Conservation (phyloP, 1,140 invertebrate species). For the Eumaeus atala region DNA sequence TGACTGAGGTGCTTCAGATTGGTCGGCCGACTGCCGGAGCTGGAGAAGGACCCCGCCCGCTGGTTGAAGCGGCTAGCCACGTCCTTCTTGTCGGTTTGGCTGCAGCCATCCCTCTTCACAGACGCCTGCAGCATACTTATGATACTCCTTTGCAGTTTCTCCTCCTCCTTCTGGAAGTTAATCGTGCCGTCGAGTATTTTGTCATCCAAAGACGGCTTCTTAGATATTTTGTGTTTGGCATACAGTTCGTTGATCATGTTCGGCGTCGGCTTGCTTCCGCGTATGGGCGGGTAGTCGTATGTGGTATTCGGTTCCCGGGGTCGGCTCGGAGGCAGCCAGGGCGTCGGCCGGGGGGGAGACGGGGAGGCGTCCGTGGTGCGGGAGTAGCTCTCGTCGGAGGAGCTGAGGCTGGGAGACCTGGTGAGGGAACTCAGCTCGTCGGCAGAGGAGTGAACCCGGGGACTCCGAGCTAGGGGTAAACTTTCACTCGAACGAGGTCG, state of each 20-base stretch:
- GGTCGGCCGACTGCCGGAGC: slow-evolving; percentile 64
- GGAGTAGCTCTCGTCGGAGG: slow-evolving; percentile 87
- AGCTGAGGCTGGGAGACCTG: slow-evolving; percentile 85
- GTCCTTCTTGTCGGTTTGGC: slow-evolving; percentile 79
- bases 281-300: slow-evolving; percentile 58
- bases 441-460: slow-evolving; percentile 82
- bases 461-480: slow-evolving; percentile 73
- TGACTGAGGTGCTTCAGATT: slow-evolving; percentile 70
- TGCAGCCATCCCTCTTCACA: slow-evolving; percentile 76
- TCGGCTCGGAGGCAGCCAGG: slow-evolving; percentile 76
- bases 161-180: slow-evolving; percentile 68
- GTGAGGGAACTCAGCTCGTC: slow-evolving; percentile 87
- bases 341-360: slow-evolving; percentile 74
- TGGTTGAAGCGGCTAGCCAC: slow-evolving; percentile 52
- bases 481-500: slow-evolving; percentile 80
- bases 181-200: slow-evolving; percentile 55
- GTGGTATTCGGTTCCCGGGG: slow-evolving; percentile 44
- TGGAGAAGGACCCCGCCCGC: slow-evolving; percentile 68
- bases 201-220: slow-evolving; percentile 60
- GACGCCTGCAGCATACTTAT: slow-evolving; percentile 70
- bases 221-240: slow-evolving; percentile 60
- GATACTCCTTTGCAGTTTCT: slow-evolving; percentile 67
- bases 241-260: slow-evolving; percentile 54
- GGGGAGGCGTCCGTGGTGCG: slow-evolving; percentile 80
- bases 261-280: slow-evolving; percentile 46